Evolutionary conservation across 2,797 vertebrate species (phyloP), one percentile per base, ranked within the genome.

Genomic region (Lophotriccus pileatus): DNA sequence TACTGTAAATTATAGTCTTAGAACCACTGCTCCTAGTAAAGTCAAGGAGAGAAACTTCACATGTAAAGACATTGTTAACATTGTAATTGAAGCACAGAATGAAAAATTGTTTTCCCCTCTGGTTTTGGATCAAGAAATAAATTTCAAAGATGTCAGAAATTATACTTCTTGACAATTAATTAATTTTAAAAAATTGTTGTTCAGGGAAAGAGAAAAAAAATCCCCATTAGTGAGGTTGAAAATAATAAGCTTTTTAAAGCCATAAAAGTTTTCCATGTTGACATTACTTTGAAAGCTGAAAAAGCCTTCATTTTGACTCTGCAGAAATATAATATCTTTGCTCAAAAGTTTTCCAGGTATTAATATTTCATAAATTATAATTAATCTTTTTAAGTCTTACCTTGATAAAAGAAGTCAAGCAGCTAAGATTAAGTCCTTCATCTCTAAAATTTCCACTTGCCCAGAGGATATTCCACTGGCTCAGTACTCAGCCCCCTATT

Each of bases 381-480:
- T 97, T 97, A 97, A 96, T 96, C 84, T 90, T 97, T 97, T 96
- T 55, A 94, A 97, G 92, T 94, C 41, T 96, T 96, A 88, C 87
- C 88, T 97, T 96, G 73, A 94, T 97, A 75, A 96, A 96, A 96
- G 75, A 97, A 96, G 68, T 50, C 89, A 97, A 97, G 93, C 53
- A 96, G 79, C 83, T 97, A 96, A 96, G 70, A 97, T 96, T 96
- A 97, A 96, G 90, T 90, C 94, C 59, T 89, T 86, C 84, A n/a
- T 87, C 81, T 94, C 89, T 92, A 95, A 96, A 83, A 96, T 90
- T 96, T 95, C 66, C 82, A 73, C 70, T 97, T 95, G 94, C 96
- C 93, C 91, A 93, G 75, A 95, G 88, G 78, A 66, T 93, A 93
- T 97, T 97, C 50, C 25, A 87, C 87, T 85, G 72, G 73, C 49